Conservation (phyloP, 2,797 vertebrate genomes). For the Rhincodon typus region DNA sequence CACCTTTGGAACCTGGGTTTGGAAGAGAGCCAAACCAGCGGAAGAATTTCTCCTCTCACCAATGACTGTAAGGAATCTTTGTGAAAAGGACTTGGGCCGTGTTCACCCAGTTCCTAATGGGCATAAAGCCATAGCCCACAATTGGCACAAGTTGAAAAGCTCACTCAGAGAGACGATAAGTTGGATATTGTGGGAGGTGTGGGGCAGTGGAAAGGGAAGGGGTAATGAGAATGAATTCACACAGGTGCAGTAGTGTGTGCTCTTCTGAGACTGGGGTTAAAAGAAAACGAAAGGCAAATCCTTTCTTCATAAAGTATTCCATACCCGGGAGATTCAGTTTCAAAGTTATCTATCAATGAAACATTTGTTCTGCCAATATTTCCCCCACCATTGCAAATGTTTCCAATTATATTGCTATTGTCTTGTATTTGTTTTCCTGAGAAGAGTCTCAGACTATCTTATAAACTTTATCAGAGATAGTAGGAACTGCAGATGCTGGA, state of each 20-base stretch:
- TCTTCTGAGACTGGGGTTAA: slow-evolving; percentile 1
- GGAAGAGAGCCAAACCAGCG: slow-evolving; percentile 14
- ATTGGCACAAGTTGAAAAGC: neutral
- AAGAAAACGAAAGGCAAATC: neutral
- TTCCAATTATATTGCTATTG: neutral
- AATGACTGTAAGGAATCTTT: slow-evolving; percentile 18
- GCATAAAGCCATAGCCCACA: neutral
- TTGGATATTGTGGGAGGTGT: neutral
- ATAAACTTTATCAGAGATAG: too few species aligned
- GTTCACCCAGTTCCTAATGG: neutral
- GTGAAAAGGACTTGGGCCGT: neutral
- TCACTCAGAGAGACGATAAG: neutral
- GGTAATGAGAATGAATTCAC: neutral
- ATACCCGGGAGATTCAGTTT: neutral
- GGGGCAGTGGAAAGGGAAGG: neutral
- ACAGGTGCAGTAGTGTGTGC: neutral
- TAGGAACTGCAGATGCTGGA: too few species aligned
- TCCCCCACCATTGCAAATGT: neutral
- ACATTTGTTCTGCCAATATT: neutral
- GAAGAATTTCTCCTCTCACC: neutral
- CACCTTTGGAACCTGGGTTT: neutral
- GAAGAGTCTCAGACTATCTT: too few species aligned
- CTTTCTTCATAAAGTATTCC: neutral
- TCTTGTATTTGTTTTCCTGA: neutral
- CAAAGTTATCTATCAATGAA: neutral